Evolutionary conservation across 2,888 invertebrate species (phyloP).

Genomic region (Brachyptera putata): DNA sequence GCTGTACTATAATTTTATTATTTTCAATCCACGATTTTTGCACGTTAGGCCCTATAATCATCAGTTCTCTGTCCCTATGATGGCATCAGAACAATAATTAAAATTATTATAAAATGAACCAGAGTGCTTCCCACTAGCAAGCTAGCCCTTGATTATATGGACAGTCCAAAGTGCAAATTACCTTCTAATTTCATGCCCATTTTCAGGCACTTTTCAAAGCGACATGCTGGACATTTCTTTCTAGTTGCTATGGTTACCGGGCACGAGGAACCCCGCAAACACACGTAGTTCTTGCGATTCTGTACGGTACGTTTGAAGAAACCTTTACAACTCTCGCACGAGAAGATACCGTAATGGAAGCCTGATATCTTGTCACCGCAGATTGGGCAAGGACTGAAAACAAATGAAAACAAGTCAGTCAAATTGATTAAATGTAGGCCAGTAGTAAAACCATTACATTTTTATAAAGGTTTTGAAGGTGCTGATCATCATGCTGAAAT

Average conservation of each 20-base stretch:
- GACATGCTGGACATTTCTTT: constrained; percentile 95
- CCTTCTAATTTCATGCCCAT: constrained; percentile 97
- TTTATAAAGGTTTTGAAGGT: too few relatives aligned
- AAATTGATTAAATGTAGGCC: neutral
- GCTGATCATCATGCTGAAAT: too few relatives aligned
- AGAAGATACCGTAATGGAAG: constrained; percentile 97
- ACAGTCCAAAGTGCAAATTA: constrained; percentile 44
- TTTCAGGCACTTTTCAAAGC: constrained; percentile 91
- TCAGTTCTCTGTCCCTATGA: too few relatives aligned
- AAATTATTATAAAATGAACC: too few relatives aligned
- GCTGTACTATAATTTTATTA: too few relatives aligned
- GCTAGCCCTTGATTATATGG: too few relatives aligned
- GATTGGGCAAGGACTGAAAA: constrained; percentile 82
- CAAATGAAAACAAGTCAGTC: constrained; percentile 26
- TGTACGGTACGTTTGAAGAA: constrained; percentile 99
- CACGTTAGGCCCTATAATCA: too few relatives aligned
- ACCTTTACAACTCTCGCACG: constrained; percentile 96
- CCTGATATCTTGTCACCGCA: constrained; percentile 95
- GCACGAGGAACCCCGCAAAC: constrained; percentile 84
- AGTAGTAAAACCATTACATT: too few relatives aligned
- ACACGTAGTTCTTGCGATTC: constrained; percentile 95
- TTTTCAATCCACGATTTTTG: too few relatives aligned
- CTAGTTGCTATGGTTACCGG: constrained; percentile 89
- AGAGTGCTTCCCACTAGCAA: too few relatives aligned
- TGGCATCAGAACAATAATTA: too few relatives aligned